These are phyloP conservation scores for Tachysurus fulvidraco DNA, from an alignment of 2,113 vertebrate genomes.

Conservation along the genomic window DNA sequence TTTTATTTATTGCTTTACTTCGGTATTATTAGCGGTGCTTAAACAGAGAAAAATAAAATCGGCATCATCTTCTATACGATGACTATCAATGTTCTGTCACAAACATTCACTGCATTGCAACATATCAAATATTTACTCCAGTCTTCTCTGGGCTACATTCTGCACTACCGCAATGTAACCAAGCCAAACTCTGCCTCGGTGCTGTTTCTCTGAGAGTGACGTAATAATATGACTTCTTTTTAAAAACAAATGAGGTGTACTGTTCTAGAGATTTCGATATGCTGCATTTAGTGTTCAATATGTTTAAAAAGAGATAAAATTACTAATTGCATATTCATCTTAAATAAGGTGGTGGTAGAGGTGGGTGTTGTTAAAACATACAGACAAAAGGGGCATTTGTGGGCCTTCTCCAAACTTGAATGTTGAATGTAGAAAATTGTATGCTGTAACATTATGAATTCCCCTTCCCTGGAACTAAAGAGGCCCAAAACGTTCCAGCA, in stretches of 20 bases:
- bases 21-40: constrained; percentile 49
- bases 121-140: background rate
- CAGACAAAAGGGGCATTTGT: background rate
- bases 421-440: background rate
- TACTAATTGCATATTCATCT: background rate
- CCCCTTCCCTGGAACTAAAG: background rate
- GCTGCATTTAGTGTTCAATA: background rate
- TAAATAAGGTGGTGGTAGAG: background rate
- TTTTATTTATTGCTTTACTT: constrained; percentile 62
- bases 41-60: background rate
- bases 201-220: background rate
- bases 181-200: background rate
- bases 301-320: background rate
- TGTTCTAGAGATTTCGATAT: background rate
- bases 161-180: background rate
- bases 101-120: background rate
- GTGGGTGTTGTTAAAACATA: background rate
- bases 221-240: background rate
- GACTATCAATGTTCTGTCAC: background rate
- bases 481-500: background rate
- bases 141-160: background rate
- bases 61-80: background rate
- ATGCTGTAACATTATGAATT: background rate
- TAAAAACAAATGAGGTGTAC: background rate
- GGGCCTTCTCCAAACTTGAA: background rate